Conservation (phyloP, 2,797 vertebrate species). For the Novumbra hubbsi region DNA sequence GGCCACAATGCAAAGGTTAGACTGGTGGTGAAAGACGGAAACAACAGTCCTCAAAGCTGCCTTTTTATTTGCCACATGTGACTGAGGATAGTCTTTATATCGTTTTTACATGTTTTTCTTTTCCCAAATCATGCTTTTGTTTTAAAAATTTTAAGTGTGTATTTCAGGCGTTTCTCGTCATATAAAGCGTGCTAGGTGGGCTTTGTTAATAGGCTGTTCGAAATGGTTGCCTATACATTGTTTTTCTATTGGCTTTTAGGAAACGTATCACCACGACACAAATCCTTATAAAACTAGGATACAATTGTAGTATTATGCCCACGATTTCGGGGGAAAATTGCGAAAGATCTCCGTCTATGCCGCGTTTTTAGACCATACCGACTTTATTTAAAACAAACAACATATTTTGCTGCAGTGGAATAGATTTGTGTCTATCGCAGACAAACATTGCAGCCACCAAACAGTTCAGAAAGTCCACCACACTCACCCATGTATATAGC, state of each 20-base stretch:
- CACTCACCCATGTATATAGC: constrained; percentile 61
- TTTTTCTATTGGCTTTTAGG: constrained; percentile 4
- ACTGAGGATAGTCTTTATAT: constrained; percentile 78
- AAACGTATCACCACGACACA: not conserved
- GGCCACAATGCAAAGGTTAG: constrained; percentile 20
- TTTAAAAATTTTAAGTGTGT: constrained; percentile 59
- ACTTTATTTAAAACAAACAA: constrained; percentile 32
- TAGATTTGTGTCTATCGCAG: constrained; percentile 40
- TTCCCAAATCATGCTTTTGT: constrained; percentile 25
- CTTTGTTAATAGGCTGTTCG: constrained; percentile 5
- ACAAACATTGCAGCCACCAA: constrained; percentile 25
- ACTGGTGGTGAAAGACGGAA: constrained; percentile 29
- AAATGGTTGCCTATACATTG: constrained; percentile 6
- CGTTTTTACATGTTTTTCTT: constrained; percentile 31
- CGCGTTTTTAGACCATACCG: constrained; percentile 43
- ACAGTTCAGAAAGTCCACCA: constrained; percentile 51
- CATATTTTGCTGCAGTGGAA: constrained; percentile 45
- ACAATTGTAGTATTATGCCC: constrained; percentile 3
- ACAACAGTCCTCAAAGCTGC: constrained; percentile 48
- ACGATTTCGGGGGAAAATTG: constrained; percentile 5
- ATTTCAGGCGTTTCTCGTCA: constrained; percentile 25
- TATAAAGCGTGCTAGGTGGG: not conserved
- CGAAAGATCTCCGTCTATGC: not conserved
- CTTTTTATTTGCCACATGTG: constrained; percentile 65
- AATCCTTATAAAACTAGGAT: not conserved